These are phyloP conservation scores for Spatulosminthurus flaviceps DNA, from an alignment of 2,888 invertebrate genomes.

Conservation along the genomic window DNA sequence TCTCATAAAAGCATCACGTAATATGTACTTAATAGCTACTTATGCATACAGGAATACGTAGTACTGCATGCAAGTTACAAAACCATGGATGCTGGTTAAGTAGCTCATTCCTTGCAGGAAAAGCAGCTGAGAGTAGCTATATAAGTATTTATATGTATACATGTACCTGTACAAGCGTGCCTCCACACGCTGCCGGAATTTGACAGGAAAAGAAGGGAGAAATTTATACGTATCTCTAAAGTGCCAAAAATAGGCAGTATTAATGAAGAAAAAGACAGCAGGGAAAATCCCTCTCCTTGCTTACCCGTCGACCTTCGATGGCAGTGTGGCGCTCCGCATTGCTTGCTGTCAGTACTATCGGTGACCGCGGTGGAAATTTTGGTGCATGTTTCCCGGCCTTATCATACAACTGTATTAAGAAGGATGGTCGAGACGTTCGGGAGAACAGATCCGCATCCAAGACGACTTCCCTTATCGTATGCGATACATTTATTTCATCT, in stretches of 20 bases:
- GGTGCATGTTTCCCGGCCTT: constrained; percentile 59
- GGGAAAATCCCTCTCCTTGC: constrained; percentile 21
- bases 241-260: constrained; percentile 42
- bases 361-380: constrained; percentile 58
- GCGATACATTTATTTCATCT: constrained; percentile 53
- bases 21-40: neutral
- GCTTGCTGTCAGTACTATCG: constrained; percentile 48
- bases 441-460: constrained; percentile 52
- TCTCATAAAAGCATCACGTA: neutral
- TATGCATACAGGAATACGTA: too few species aligned
- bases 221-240: constrained; percentile 30
- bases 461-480: constrained; percentile 47
- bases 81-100: too few species aligned
- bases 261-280: constrained; percentile 38
- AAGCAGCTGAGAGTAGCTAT: too few species aligned
- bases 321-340: constrained; percentile 51
- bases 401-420: constrained; percentile 57
- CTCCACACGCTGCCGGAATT: constrained; percentile 12
- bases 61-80: too few species aligned
- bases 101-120: too few species aligned
- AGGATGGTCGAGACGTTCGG: constrained; percentile 52
- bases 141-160: too few species aligned
- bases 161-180: neutral
- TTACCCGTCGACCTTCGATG: constrained; percentile 59
- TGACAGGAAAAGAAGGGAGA: constrained; percentile 21